Evolutionary conservation across 2,888 invertebrate genomes (phyloP), one percentile per base, ranked within the genome.

Genomic region (Emmelina monodactyla): DNA sequence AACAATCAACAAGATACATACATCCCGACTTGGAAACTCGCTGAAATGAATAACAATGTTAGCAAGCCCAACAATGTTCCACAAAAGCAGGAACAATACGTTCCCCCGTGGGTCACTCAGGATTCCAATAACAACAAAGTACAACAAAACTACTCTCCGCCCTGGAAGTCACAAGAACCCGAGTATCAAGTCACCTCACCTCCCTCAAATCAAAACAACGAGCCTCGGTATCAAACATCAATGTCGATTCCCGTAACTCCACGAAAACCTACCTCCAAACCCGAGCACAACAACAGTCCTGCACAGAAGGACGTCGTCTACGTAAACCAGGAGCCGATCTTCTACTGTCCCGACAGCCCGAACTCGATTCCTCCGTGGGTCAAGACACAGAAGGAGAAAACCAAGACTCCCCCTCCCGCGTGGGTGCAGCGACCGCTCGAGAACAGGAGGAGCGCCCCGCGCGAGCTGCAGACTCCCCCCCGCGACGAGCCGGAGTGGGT

Each of bases 401-500:
- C 80, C 1, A 78, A 76, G 48, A 79, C 79, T 25, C 79, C 79
- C 15, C 81, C 80, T 3, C 80, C 81, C 4, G 64, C 50, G 10
- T 81, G 81, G 81, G 62, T 64, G 41, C 76, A 75, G 42, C 62
- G 60, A 38, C 72, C 75, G 4, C 50, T 75, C 16, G 81, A 80
- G 34, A 61, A 57, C 9, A 66, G 70, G 12, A 69, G 59, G 48
- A 73, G 71, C 40, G 44, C 53, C 35, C 59, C 69, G 0, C 60
- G 79, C 39, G 81, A 81, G 19, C 45, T 76, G 3, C 55, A 57
- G 2, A 78, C 78, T 13, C 79, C 78, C 25, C 71, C 78, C 0
- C 61, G 71, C 34, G 78, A 80, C 1, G 76, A 78, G 41, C 79
- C 80, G 3, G 80, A 78, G 47, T 80, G 80, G 79, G 63, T 78